Conservation (phyloP, 2,888 invertebrate species). For the Gymnosoma rotundatum region DNA sequence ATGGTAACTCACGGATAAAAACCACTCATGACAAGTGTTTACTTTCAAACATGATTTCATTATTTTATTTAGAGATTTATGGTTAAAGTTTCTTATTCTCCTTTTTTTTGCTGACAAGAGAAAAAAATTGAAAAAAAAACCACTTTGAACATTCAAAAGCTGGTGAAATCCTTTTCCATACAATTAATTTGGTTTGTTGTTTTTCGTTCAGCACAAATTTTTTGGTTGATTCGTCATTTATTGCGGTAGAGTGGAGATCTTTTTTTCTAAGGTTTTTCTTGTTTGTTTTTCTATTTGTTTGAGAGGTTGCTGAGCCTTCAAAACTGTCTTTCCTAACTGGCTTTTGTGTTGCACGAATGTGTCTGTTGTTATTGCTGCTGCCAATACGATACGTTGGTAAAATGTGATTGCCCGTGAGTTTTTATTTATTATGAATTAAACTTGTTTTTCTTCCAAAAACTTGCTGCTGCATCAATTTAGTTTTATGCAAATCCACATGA, state of each 20-base stretch:
- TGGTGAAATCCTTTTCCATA: conserved; percentile 63
- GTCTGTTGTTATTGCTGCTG: conserved; percentile 3
- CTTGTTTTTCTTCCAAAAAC: conserved; percentile 61
- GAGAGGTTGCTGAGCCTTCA: conserved; percentile 62
- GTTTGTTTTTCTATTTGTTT: conserved; percentile 26
- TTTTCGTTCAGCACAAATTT: conserved; percentile 35
- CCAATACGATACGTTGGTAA: conserved; percentile 40
- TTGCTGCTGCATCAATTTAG: conserved; percentile 47
- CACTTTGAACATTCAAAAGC: conserved; percentile 39
- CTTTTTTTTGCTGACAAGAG: not conserved
- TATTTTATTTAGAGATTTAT: not conserved
- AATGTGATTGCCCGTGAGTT: conserved; percentile 27
- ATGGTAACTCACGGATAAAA: too few species aligned
- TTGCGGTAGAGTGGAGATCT: conserved; percentile 38
- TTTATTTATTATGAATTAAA: conserved; percentile 65
- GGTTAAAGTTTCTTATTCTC: conserved; percentile 10
- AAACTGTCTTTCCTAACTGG: conserved; percentile 52
- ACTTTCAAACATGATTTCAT: not conserved
- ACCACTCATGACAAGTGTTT: not conserved
- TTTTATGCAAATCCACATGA: conserved; percentile 70
- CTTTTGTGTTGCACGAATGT: too few species aligned
- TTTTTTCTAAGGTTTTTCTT: conserved; percentile 4
- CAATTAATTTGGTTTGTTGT: conserved; percentile 60
- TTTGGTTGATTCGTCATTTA: conserved; percentile 58
- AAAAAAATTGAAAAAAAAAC: not conserved